Base-by-base conservation (phyloP, 1,140 invertebrate species). In the Antheraea mylitta region DNA sequence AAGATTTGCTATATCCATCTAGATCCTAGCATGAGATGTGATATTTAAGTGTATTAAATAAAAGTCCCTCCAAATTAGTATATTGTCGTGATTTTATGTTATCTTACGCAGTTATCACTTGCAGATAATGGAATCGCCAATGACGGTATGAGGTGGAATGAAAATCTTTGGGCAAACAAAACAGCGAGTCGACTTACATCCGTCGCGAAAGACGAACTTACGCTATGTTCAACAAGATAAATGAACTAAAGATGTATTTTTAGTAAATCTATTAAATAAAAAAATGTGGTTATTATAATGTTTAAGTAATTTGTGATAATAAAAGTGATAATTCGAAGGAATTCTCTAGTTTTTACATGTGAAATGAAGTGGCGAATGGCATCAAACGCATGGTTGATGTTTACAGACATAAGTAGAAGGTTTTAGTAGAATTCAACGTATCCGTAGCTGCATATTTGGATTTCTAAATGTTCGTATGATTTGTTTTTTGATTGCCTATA, bases 31-130 rank as follows among this genome's bases (percentile, higher is more conserved):
- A 53, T 53, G 45, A 53, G 16, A 53, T 53, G 6, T 6, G 16
- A 13, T 53, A 16, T 1, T 53, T n/a, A 6, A 10, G 13, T 11
- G 45, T 53, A 53, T 13, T 53, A 53, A 16, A 53, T 53, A 53
- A 13, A 16, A 53, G 16, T 53, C 9, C 45, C 18, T 66, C 42
- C 65, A 37, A 66, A 68, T 73, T 70, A 71, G 59, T 18, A 66
- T 62, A n/a, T 18, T 66, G 11, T 63, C 61, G 58, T 60, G 68
- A 67, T 70, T 70, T 65, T 58, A 67, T 64, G 63, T 68, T 76
- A 78, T 75, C 79, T 48, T 73, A 74, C 69, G 66, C 64, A 68
- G 71, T 82, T 81, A 82, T 82, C 80, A 81, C 71, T 77, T 71
- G 73, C 70, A 85, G 78, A 85, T 78, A 81, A 68, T 69, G 65